Conservation (phyloP, 2,888 invertebrate genomes). For the Pollenia angustigena region DNA sequence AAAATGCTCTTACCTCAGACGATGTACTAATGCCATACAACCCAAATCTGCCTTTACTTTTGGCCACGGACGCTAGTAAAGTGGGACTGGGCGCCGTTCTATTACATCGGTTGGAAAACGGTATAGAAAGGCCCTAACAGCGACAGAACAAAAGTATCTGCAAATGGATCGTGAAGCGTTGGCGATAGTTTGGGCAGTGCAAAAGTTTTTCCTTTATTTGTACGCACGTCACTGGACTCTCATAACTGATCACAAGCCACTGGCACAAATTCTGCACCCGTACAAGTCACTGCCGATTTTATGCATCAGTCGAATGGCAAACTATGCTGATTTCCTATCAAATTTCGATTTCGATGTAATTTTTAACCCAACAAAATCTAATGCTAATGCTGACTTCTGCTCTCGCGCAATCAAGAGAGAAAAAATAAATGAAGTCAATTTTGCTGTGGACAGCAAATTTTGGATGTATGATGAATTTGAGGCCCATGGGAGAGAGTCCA, state of each 20-base stretch:
- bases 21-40: constrained; percentile 50
- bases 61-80: constrained; percentile 36
- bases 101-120: constrained; percentile 16
- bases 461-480: no score
- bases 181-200: constrained; percentile 10
- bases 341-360: not conserved
- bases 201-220: constrained; percentile 31
- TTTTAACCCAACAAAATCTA: not conserved
- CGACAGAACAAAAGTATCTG: not conserved
- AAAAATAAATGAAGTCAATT: not conserved
- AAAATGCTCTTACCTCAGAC: not conserved
- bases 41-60: constrained; percentile 5
- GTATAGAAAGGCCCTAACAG: constrained; percentile 1
- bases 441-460: no score
- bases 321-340: constrained; percentile 14
- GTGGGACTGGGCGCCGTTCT: constrained; percentile 51
- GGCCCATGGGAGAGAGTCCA: no score
- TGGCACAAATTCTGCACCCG: constrained; percentile 61
- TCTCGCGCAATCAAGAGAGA: not conserved
- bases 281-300: constrained; percentile 24
- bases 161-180: constrained; percentile 15
- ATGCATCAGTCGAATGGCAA: constrained; percentile 47
- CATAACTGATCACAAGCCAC: constrained; percentile 39
- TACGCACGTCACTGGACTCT: constrained; percentile 19
- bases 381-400: constrained; percentile 31